Conservation (phyloP, 2,113 vertebrate species). For the Notothenia coriiceps region DNA sequence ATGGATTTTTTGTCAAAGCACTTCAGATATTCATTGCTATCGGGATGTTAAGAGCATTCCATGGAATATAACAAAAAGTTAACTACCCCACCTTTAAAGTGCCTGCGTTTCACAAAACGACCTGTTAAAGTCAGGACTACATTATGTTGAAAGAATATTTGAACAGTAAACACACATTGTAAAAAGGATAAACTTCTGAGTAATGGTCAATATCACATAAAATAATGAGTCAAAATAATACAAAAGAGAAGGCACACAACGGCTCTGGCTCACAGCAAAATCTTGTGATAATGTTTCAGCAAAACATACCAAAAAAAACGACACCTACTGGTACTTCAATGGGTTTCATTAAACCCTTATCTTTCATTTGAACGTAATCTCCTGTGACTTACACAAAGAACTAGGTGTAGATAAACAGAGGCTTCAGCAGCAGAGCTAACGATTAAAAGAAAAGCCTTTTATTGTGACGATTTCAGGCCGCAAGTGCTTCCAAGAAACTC, state of each 20-base stretch:
- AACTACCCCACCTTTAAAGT: too few relatives aligned
- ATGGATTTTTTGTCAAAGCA: too few relatives aligned
- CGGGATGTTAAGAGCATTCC: too few relatives aligned
- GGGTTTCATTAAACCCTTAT: not conserved
- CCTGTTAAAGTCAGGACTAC: too few relatives aligned
- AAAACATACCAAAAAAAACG: too few relatives aligned
- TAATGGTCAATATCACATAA: not conserved
- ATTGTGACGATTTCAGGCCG: slow-evolving; percentile 2
- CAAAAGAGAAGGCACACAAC: not conserved
- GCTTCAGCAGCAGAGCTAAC: not conserved
- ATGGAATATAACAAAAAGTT: too few relatives aligned
- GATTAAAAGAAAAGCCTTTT: slow-evolving; percentile 6
- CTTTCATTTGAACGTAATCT: slow-evolving; percentile 1
- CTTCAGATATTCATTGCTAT: too few relatives aligned
- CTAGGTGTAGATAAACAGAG: not conserved
- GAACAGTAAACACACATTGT: not conserved
- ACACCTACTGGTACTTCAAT: not conserved
- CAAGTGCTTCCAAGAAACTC: not conserved
- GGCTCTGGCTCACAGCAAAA: not conserved
- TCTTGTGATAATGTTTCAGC: too few relatives aligned
- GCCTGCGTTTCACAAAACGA: too few relatives aligned
- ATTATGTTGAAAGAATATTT: not conserved
- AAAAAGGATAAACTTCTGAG: not conserved
- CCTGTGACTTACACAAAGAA: not conserved
- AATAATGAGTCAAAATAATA: not conserved